phyloP scores from a whole-genome alignment of 2,113 vertebrate genomes.

The Hippolais icterina region DNA sequence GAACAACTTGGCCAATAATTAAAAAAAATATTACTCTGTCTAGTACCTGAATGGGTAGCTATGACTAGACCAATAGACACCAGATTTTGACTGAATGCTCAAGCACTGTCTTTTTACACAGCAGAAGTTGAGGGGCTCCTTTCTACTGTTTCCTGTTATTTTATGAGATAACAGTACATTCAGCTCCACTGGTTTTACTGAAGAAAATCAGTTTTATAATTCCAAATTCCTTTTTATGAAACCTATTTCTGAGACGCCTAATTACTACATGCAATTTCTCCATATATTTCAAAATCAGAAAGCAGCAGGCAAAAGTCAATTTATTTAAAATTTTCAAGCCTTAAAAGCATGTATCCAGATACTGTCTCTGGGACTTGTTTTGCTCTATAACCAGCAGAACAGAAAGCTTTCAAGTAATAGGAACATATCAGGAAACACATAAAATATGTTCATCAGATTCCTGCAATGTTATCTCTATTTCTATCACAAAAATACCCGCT shows the following conservation, averaged over 20 bases:
- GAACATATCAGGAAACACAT: neutral
- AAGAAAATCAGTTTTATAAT: neutral
- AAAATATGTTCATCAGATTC: constrained; percentile 9
- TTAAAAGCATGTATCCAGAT: neutral
- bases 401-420: neutral
- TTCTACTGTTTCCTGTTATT: neutral
- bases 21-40: neutral
- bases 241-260: neutral
- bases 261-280: neutral
- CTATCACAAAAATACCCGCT: neutral
- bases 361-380: neutral
- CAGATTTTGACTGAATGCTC: neutral
- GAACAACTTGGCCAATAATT: neutral
- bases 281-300: neutral
- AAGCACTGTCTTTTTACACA: neutral
- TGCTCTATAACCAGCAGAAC: neutral
- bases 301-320: neutral
- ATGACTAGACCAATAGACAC: neutral
- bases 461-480: neutral
- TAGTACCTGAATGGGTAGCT: neutral
- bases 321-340: neutral
- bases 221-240: neutral
- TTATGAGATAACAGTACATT: neutral
- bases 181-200: neutral
- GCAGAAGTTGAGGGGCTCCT: neutral